Evolutionary conservation across 2,888 invertebrate genomes (phyloP).

Genomic region (Pristionchus exspectatus): DNA sequence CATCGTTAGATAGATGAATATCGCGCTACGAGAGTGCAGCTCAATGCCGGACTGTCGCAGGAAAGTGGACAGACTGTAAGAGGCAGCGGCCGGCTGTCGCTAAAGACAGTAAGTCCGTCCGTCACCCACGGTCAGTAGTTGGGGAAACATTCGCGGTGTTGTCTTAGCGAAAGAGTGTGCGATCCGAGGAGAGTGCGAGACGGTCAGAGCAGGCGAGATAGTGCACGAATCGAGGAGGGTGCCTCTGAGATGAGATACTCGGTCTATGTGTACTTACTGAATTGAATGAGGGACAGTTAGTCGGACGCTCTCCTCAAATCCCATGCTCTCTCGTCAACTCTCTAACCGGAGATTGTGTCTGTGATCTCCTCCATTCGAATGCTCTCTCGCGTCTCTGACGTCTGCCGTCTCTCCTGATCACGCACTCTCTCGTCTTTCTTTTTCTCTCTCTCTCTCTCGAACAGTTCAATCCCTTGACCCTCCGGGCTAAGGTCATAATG

Average conservation of each 20-base stretch:
- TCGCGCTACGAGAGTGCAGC: slow-evolving; percentile 19
- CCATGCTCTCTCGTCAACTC: neutral
- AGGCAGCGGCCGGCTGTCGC: slow-evolving; percentile 8
- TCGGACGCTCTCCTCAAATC: neutral
- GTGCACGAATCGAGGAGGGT: neutral
- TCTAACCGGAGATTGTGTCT: neutral
- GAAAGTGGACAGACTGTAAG: neutral
- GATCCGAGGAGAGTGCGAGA: neutral
- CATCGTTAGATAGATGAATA: slow-evolving; percentile 23
- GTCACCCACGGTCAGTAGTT: slow-evolving; percentile 19
- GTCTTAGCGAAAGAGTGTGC: slow-evolving; percentile 12
- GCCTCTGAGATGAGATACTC: neutral
- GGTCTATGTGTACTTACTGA: slow-evolving; percentile 48
- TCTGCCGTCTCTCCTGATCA: neutral
- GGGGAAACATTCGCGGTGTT: slow-evolving; percentile 28
- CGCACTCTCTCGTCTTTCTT: neutral
- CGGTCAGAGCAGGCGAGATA: neutral
- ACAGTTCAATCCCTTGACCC: neutral
- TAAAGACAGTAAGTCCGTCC: slow-evolving; percentile 44
- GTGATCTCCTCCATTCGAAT: neutral
- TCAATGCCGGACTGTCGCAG: neutral
- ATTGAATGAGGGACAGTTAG: slow-evolving; percentile 46
- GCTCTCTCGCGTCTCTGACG: neutral
- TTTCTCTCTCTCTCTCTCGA: neutral
- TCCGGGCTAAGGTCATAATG: slow-evolving; percentile 33